These are phyloP conservation scores for Ciconia boyciana DNA, from an alignment of 2,113 vertebrate species.

Conservation along the genomic window DNA sequence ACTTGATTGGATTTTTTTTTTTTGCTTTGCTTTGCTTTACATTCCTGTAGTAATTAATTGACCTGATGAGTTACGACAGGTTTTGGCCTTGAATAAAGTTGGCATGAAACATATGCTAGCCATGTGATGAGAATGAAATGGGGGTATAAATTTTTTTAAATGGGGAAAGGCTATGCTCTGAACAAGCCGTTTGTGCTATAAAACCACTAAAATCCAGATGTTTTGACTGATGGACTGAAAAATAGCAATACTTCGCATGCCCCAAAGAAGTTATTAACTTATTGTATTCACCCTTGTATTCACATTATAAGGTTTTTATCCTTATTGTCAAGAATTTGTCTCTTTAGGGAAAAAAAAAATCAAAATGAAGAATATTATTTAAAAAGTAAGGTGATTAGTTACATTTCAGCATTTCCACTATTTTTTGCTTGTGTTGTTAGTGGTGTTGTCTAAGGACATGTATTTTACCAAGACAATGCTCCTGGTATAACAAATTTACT, in stretches of 20 bases:
- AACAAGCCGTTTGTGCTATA: constrained; percentile 43
- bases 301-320: not conserved
- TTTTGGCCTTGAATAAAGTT: constrained; percentile 42
- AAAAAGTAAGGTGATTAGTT: not conserved
- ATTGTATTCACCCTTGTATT: too few species aligned
- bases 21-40: not conserved
- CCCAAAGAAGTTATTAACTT: not conserved
- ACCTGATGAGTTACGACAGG: constrained; percentile 17
- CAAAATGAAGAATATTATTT: not conserved
- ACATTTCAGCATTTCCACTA: not conserved
- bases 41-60: constrained; percentile 11
- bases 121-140: constrained; percentile 49
- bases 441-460: not conserved
- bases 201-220: constrained; percentile 60
- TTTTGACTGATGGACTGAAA: constrained; percentile 39
- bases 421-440: not conserved
- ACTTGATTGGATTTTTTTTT: not conserved
- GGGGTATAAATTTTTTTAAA: constrained; percentile 38
- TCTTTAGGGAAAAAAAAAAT: not conserved
- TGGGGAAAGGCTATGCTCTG: constrained; percentile 2
- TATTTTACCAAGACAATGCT: not conserved
- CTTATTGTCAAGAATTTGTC: not conserved
- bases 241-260: not conserved
- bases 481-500: not conserved
- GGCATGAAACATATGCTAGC: constrained; percentile 39